Percentiles rank a stretch among this genome's conserved stretches.
Conservation (phyloP, 2,113 vertebrate species). For the Phaethon lepturus region DNA sequence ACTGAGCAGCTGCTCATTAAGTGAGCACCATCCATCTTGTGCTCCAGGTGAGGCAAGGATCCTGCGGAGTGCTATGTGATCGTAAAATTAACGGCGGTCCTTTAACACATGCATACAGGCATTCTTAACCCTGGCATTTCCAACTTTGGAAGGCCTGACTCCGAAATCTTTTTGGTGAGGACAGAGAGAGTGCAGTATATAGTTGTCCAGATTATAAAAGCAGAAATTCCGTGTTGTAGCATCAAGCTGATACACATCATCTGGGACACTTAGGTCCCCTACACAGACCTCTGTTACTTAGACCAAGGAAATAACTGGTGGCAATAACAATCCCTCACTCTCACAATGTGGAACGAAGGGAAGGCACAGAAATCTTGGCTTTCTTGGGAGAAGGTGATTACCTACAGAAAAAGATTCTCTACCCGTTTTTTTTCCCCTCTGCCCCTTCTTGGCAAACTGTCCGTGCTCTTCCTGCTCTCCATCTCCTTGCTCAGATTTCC, state of each 20-base stretch:
- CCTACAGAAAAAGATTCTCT: neutral
- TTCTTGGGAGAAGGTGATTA: neutral
- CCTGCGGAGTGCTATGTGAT: neutral
- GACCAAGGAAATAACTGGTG: neutral
- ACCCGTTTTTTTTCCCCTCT: neutral
- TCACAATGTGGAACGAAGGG: neutral
- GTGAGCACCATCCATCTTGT: constrained; percentile 34
- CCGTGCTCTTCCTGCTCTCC: neutral
- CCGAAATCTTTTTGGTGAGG: neutral
- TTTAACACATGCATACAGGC: neutral
- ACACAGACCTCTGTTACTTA: neutral
- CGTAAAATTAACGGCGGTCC: neutral
- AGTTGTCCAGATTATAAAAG: neutral
- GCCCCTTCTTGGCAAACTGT: neutral
- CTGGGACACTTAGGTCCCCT: neutral
- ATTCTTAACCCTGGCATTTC: neutral
- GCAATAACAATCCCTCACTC: neutral
- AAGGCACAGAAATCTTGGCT: neutral
- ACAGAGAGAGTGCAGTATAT: neutral
- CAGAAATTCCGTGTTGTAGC: neutral
- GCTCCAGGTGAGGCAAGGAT: neutral
- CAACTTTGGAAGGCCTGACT: neutral
- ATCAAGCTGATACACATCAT: neutral
- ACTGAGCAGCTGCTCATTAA: constrained; percentile 34
- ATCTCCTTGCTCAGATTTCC: neutral